Percentiles rank a stretch among this genome's conserved stretches.
Evolutionary conservation across 2,888 invertebrate species (phyloP).

Genomic region (Priocnemis perturbator): DNA sequence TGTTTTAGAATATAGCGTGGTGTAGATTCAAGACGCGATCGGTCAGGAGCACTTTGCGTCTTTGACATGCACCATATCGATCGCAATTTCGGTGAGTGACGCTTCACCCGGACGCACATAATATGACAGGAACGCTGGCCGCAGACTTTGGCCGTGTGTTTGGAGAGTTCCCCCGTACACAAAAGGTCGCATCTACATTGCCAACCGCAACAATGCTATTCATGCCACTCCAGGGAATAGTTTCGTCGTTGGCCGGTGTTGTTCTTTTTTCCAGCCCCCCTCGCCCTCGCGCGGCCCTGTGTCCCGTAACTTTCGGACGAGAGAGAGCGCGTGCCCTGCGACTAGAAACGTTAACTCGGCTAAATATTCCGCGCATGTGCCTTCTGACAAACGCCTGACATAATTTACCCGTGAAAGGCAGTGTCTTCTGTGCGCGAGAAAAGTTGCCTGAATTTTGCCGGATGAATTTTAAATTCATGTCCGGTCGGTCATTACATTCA

Average conservation of each 20-base stretch:
- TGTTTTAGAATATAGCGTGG: too few species aligned
- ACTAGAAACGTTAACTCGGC: conserved; percentile 19
- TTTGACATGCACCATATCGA: neutral
- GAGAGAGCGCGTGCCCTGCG: conserved; percentile 1
- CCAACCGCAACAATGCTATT: conserved; percentile 46
- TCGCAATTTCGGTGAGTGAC: conserved; percentile 21
- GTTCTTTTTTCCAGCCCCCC: conserved; percentile 13
- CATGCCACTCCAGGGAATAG: conserved; percentile 43
- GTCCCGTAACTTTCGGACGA: conserved; percentile 15
- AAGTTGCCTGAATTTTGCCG: conserved; percentile 18
- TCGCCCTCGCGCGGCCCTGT: neutral
- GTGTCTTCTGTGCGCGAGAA: conserved; percentile 17
- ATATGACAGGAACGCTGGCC: conserved; percentile 31
- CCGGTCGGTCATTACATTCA: too few species aligned
- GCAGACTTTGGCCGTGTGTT: conserved; percentile 24
- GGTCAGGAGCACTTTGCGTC: too few species aligned
- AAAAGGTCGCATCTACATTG: conserved; percentile 14
- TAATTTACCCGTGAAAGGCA: conserved; percentile 43
- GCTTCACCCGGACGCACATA: conserved; percentile 5
- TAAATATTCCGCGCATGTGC: conserved; percentile 39
- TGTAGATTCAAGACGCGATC: too few species aligned
- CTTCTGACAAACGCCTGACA: conserved; percentile 41
- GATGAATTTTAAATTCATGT: too few species aligned
- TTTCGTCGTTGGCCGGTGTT: conserved; percentile 32
- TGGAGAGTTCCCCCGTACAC: conserved; percentile 24